Base-by-base conservation (phyloP, 1,140 invertebrate species). In the Ostrea denselamellosa region DNA sequence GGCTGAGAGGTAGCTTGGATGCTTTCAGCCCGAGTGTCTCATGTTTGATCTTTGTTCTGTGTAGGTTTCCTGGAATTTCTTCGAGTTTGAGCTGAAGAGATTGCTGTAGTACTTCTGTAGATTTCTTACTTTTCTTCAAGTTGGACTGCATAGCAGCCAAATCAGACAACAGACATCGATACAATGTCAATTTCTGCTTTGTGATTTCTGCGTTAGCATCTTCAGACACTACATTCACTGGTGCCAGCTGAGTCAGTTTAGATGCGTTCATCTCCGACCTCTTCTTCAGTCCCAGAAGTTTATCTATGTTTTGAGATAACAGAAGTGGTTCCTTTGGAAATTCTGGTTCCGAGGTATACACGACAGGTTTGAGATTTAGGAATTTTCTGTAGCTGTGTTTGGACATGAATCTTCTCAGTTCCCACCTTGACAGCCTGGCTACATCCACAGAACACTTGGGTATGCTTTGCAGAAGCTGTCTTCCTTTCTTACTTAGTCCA, bases 291-390 rank as follows among this genome's bases (percentile, higher is more conserved):
- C 93, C 93, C 8, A 93, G 89, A 8, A 93, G 54, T 86, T 90
- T 91, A 68, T 93, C 92, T 68, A 93, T 90, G 56, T 92, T 90
- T 53, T 90, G 90, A 53, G 91, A 90, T 25, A 92, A 71, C 28
- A 93, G 89, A 62, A 89, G 90, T 2, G 92, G 92, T 14, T 91
- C 91, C 68, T 88, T 87, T 22, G 93, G 93, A 85, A 93, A 93
- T 65, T 88, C 83, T 84, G 83, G 83, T 22, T 88, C 88, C 28
- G 56, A 81, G 4, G 85, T 71, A 53, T 85, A 84, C 14, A 28
- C 56, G 34, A 3, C 82, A 28, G 51, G 51, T 82, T 90, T 89
- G 34, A 85, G 58, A 28, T 81, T 84, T n/a, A 83, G 58, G 34
- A 87, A 81, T n/a, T 53, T 85, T 51, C 85, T 62, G n/a, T 81